Evolutionary conservation across 2,888 invertebrate species (phyloP).

Genomic region (Mythimna pallens): DNA sequence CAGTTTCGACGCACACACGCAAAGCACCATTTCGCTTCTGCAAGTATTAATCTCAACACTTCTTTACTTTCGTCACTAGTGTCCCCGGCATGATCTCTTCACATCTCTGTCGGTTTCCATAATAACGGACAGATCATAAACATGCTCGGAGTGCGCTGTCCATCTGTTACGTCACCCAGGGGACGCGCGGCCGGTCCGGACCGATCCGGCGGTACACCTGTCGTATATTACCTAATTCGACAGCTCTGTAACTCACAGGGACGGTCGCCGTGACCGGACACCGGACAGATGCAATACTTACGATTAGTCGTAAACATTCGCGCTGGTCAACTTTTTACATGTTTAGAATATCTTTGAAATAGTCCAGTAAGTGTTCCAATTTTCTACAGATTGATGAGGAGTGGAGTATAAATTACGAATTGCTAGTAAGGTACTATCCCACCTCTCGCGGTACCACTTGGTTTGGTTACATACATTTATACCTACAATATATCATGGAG

Average conservation of each 20-base stretch:
- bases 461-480: no score
- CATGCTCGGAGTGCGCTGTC: slow-evolving; percentile 11
- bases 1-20: neutral
- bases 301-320: neutral
- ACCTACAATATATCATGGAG: no score
- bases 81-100: neutral
- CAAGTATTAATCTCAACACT: neutral
- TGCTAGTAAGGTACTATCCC: no score
- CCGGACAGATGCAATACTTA: neutral
- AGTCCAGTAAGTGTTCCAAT: neutral
- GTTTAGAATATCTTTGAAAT: slow-evolving; percentile 1
- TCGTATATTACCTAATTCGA: slow-evolving; percentile 28
- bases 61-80: neutral
- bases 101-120: neutral
- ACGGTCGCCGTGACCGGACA: neutral
- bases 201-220: slow-evolving; percentile 1
- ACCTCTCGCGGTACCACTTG: no score
- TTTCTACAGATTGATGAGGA: neutral
- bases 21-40: neutral
- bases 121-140: slow-evolving; percentile 29
- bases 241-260: slow-evolving; percentile 20
- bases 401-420: no score
- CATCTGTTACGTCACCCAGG: slow-evolving; percentile 28
- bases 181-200: slow-evolving; percentile 16
- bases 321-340: neutral